Base-by-base conservation (phyloP, 1,140 invertebrate genomes). In the Scylla paramamosain region DNA sequence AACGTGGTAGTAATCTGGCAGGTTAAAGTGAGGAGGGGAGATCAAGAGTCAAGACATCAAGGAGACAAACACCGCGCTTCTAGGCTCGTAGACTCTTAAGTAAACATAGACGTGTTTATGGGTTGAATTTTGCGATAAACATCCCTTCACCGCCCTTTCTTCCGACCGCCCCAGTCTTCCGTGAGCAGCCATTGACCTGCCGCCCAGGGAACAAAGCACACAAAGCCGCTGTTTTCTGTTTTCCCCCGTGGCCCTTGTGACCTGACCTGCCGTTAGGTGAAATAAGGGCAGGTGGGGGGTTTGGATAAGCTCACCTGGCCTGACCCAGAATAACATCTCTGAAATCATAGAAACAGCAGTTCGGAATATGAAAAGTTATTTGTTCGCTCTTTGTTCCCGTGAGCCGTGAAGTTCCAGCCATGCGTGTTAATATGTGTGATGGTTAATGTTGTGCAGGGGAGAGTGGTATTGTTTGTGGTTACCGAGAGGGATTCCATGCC, bases 261-360 rank as follows among this genome's bases (percentile, higher is more conserved):
- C 59, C 48, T n/a, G 39, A 28, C 48, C 45, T 12, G n/a, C 89
- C 46, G 89, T 91, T 91, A 91, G 89, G 45, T 59, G 89, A 91
- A 91, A 59, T 46, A 46, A 52, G 89, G 89, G 46, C 89, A 91
- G 89, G 16, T 91, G 89, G n/a, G 20, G 10, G 14, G 45, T 1
- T 6, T 2, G 39, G 39, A 6, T 39, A 39, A 39, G 39, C 6
- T 39, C 39, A 91, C 89, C 89, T 91, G 45, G 59, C 45, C 46
- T 91, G 89, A 91, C 89, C 89, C 48, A 29, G 89, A 91, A 91
- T 91, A 91, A 91, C 89, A 91, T 16, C 46, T 20, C 4, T 32
- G 31, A 7, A 10, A 31, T 29, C 89, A 39, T 91, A 31, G 59
- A 91, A 59, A 91, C 52, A 91, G 46, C 12, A n/a, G 48, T 46